Evolutionary conservation across 2,888 invertebrate species (phyloP).

Genomic region (Diachrysia chrysitis): DNA sequence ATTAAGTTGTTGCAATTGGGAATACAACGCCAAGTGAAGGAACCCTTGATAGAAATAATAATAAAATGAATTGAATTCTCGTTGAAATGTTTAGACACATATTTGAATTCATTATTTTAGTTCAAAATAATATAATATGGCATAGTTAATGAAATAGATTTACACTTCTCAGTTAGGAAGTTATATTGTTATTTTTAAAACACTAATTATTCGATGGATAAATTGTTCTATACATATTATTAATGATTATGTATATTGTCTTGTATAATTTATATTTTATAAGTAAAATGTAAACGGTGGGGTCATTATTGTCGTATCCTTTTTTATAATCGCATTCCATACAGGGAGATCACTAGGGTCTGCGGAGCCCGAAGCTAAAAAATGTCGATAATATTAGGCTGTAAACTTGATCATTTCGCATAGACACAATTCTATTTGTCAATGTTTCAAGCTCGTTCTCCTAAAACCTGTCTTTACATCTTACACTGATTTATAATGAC

Average conservation of each 20-base stretch:
- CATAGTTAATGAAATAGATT: constrained; percentile 72
- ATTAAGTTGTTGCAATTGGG: constrained; percentile 12
- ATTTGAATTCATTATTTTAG: constrained; percentile 67
- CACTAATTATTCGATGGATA: constrained; percentile 74
- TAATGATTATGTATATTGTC: constrained; percentile 74
- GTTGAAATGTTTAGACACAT: constrained; percentile 56
- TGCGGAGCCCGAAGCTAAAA: constrained; percentile 54
- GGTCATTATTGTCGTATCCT: constrained; percentile 58
- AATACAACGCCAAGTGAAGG: constrained; percentile 10
- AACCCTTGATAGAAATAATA: constrained; percentile 32
- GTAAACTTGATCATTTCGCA: constrained; percentile 39
- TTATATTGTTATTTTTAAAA: constrained; percentile 74
- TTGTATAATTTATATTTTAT: constrained; percentile 77
- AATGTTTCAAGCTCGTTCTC: constrained; percentile 39
- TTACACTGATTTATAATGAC: constrained; percentile 37
- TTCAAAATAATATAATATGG: constrained; percentile 70
- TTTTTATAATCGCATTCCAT: constrained; percentile 76
- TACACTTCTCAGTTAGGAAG: constrained; percentile 76
- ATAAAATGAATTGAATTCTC: constrained; percentile 43
- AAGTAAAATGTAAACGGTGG: constrained; percentile 74
- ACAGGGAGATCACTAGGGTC: constrained; percentile 62
- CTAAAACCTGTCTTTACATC: constrained; percentile 30
- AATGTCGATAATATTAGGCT: constrained; percentile 42
- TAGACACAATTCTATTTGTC: constrained; percentile 40
- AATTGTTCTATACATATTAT: constrained; percentile 71